Evolutionary conservation across 2,797 vertebrate species (phyloP), one percentile per base, ranked within the genome.

Genomic region (Spatula versicolor): DNA sequence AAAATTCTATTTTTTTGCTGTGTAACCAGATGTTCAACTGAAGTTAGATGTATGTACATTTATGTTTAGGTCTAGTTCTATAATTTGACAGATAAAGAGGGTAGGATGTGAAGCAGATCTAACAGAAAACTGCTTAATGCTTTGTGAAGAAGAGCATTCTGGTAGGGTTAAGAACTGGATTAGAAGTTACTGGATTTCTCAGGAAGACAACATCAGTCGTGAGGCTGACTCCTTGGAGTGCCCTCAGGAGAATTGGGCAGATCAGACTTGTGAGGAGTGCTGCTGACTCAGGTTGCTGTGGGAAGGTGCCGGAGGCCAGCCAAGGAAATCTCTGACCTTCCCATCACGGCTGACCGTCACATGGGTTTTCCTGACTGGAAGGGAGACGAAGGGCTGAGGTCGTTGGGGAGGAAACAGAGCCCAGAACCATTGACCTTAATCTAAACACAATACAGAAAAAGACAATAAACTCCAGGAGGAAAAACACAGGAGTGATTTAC

Each of bases 281-380:
- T 95, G 94, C 95, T 96, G 95, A 93, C 83, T 93, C 92, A 88
- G 89, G 35, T 63, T 92, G 77, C 59, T 82, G 83, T 0, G 54
- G 94, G 68, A 90, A 94, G 81, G 43, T 0, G 1, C 21, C 0
- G 9, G 93, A 91, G 80, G 77, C 71, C 71, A 90, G 89, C 71
- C 80, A 83, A 92, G 85, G 92, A 96, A 79, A 90, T 91, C 73
- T 94, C 90, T 94, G 95, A 91, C 94, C 95, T 95, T 97, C 88
- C 43, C 43, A 90, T 90, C 13, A 31, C 77, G 0, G 0, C 72
- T 95, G 91, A 76, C n/a, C 0, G 2, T 68, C 83, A 37, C 90
- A 91, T 59, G 83, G 77, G 63, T 77, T 94, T 96, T 96, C 94
- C 96, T 96, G 91, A 79, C 74, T 92, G 90, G 60, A 92, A 91